A percentile compares a stretch with the other conserved stretches of the same genome.
Conservation (phyloP, 1,140 invertebrate genomes). For the Asobara japonica region DNA sequence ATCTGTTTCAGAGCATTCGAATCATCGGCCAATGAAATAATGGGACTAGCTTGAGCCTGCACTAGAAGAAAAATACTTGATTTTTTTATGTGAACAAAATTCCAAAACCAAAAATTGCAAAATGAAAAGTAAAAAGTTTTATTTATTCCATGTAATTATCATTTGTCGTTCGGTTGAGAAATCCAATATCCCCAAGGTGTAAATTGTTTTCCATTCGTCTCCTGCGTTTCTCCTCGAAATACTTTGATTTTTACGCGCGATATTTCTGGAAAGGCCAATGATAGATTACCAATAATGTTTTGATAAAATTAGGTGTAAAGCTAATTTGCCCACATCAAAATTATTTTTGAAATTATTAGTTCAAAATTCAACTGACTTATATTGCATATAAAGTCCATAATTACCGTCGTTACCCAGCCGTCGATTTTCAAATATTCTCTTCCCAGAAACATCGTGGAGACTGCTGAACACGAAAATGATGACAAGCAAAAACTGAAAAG, state of each 20-base stretch:
- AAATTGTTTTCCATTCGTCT: constrained; percentile 68
- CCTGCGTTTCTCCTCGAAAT: constrained; percentile 73
- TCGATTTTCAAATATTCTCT: too few relatives aligned
- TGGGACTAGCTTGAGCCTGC: constrained; percentile 43
- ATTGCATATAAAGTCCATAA: too few relatives aligned
- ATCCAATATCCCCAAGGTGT: constrained; percentile 80
- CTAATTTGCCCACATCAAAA: not conserved
- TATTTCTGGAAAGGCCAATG: constrained; percentile 46
- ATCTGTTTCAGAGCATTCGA: constrained; percentile 56
- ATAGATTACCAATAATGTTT: not conserved
- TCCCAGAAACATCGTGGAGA: too few relatives aligned
- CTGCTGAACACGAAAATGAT: too few relatives aligned
- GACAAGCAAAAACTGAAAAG: not conserved
- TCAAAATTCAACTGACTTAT: not conserved
- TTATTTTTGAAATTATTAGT: not conserved
- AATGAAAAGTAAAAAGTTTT: not conserved
- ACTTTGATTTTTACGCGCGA: constrained; percentile 79
- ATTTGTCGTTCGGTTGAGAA: constrained; percentile 69
- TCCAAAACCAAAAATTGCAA: not conserved
- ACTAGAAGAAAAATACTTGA: not conserved
- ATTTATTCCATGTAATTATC: not conserved
- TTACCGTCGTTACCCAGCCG: too few relatives aligned
- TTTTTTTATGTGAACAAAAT: constrained; percentile 17
- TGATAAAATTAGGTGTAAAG: not conserved
- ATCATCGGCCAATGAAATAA: constrained; percentile 57